Evolutionary conservation across 2,113 vertebrate species (phyloP).

Genomic region (Trichomycterus rosablanca): DNA sequence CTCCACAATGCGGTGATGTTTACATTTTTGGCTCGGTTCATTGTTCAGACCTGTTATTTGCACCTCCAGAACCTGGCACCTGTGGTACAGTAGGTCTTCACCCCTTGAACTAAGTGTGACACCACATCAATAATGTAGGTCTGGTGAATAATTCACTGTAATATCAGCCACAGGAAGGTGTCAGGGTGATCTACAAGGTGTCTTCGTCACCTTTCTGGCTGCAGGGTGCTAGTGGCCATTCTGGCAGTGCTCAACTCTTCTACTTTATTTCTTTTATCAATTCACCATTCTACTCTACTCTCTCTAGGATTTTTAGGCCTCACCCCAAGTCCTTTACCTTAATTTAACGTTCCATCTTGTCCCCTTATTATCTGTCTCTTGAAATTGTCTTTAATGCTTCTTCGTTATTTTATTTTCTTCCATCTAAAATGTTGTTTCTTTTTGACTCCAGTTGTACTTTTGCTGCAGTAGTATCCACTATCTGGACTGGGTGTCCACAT

Average conservation of each 20-base stretch:
- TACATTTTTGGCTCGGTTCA: not conserved
- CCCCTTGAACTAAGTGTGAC: slow-evolving; percentile 32
- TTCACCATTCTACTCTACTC: not conserved
- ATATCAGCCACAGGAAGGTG: slow-evolving; percentile 23
- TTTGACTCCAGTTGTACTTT: no score
- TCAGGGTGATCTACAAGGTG: slow-evolving; percentile 20
- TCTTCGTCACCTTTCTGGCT: slow-evolving; percentile 22
- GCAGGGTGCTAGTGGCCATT: not conserved
- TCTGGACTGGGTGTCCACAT: no score
- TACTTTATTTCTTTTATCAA: not conserved
- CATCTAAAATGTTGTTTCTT: no score
- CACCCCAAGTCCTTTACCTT: no score
- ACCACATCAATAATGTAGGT: slow-evolving; percentile 35
- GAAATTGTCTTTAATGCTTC: no score
- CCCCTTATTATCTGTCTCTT: no score
- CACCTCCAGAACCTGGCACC: slow-evolving; percentile 15
- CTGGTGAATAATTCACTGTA: slow-evolving; percentile 37
- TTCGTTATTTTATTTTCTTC: no score
- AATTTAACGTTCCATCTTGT: no score
- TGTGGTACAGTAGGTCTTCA: slow-evolving; percentile 7
- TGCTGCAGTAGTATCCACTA: no score
- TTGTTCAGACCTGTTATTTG: slow-evolving; percentile 17
- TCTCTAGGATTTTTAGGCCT: not conserved
- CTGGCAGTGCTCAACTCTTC: not conserved
- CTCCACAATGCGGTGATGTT: not conserved